These are phyloP conservation scores for Notechis scutatus DNA, from an alignment of 2,113 vertebrate genomes.

Conservation along the genomic window DNA sequence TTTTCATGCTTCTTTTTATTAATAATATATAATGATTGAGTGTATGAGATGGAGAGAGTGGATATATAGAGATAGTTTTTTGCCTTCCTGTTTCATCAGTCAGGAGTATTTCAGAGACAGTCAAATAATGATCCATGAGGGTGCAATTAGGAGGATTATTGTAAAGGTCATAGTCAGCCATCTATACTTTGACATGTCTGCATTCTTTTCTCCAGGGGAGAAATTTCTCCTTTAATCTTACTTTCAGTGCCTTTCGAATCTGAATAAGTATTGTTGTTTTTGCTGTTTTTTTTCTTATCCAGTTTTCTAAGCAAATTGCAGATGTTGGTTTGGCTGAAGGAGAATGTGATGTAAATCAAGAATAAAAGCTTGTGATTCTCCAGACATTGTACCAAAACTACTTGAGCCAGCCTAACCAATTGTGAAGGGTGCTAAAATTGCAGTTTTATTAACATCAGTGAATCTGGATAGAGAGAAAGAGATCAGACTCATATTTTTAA, in stretches of 20 bases:
- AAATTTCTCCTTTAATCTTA: slow-evolving; percentile 9
- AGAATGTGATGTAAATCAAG: neutral
- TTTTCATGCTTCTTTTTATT: slow-evolving; percentile 34
- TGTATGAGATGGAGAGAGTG: neutral
- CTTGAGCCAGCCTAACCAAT: neutral
- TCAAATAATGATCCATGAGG: slow-evolving; percentile 60
- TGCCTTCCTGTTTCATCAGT: slow-evolving; percentile 43
- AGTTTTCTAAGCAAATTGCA: neutral
- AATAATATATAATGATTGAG: neutral
- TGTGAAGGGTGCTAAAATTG: neutral
- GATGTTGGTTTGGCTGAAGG: neutral
- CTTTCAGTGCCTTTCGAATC: neutral
- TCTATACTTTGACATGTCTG: slow-evolving; percentile 43
- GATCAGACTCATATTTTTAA: neutral
- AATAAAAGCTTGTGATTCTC: neutral
- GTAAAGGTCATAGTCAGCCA: slow-evolving; percentile 61
- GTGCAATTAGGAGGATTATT: slow-evolving; percentile 54
- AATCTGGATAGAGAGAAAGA: neutral
- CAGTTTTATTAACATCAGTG: neutral
- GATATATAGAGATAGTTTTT: neutral
- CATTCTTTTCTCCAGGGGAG: slow-evolving; percentile 32
- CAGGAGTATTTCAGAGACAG: slow-evolving; percentile 52
- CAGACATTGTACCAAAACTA: neutral
- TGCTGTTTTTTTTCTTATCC: neutral
- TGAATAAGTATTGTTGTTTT: neutral